phyloP scores from a whole-genome alignment of 1,140 invertebrate genomes.

The Ladona fulva region DNA sequence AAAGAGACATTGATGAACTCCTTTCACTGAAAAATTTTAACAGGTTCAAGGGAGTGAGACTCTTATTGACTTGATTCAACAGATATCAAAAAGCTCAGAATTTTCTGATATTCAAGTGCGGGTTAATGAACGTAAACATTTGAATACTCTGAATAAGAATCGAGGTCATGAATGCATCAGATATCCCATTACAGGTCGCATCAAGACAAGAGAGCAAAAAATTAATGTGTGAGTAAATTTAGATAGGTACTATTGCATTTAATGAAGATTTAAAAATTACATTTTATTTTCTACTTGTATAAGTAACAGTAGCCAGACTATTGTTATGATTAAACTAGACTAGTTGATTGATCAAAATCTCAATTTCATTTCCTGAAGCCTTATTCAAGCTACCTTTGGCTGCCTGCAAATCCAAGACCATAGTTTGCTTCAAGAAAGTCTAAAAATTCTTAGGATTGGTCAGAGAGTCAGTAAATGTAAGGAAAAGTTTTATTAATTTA shows the following conservation, averaged over 20 bases:
- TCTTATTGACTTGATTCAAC: slow-evolving; percentile 35
- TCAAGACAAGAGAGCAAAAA: slow-evolving; percentile 53
- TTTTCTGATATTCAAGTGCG: slow-evolving; percentile 50
- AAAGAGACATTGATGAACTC: too few species aligned
- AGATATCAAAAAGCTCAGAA: slow-evolving; percentile 48
- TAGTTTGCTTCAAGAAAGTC: slow-evolving; percentile 56
- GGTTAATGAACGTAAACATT: slow-evolving; percentile 46
- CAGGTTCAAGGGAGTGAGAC: slow-evolving; percentile 39
- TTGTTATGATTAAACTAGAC: neutral
- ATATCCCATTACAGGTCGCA: slow-evolving; percentile 51
- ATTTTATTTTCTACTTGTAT: neutral
- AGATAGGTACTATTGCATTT: too few species aligned
- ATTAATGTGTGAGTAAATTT: slow-evolving; percentile 46
- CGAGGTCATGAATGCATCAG: slow-evolving; percentile 42
- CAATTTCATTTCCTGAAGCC: slow-evolving; percentile 38
- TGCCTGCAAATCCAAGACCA: slow-evolving; percentile 56
- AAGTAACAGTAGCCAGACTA: neutral
- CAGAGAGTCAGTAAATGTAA: slow-evolving; percentile 59
- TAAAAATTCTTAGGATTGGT: slow-evolving; percentile 55
- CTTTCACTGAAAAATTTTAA: neutral
- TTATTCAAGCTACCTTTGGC: slow-evolving; percentile 65
- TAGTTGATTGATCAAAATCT: slow-evolving; percentile 18
- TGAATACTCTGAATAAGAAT: slow-evolving; percentile 53
- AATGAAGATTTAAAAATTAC: neutral
- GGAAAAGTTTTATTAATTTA: slow-evolving; percentile 22